phyloP scores from a whole-genome alignment of 2,113 vertebrate species.

The Bucco capensis region DNA sequence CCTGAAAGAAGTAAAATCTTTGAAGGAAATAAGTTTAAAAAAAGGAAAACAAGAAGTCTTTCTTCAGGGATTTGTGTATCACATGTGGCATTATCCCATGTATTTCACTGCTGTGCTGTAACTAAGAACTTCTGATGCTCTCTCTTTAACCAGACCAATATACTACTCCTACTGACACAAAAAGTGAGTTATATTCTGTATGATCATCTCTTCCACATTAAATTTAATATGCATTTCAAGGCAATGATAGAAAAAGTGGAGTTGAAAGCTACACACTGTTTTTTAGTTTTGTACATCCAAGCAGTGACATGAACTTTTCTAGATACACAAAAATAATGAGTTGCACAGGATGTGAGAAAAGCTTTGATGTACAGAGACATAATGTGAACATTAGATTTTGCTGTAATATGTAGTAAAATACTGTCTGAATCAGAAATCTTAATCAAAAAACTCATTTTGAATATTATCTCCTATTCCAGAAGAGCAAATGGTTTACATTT shows the following conservation, averaged over 20 bases:
- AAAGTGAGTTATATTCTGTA: background rate
- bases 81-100: fast-evolving
- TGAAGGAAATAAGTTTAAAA: constrained; percentile 35
- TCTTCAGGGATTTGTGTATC: constrained; percentile 16
- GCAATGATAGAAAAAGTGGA: background rate
- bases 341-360: background rate
- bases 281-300: background rate
- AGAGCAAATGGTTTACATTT: background rate
- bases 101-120: background rate
- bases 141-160: background rate
- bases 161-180: background rate
- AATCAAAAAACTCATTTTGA: background rate
- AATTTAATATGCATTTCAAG: background rate
- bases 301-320: background rate
- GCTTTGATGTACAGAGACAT: background rate
- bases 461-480: background rate
- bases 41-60: constrained; percentile 12
- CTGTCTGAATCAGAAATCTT: constrained; percentile 17
- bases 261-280: background rate
- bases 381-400: background rate
- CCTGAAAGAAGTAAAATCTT: background rate
- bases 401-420: background rate
- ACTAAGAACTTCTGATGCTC: background rate
- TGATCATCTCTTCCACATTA: background rate
- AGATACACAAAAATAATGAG: background rate